Percentiles rank a stretch among this genome's conserved stretches.
phyloP scores from a whole-genome alignment of 2,113 vertebrate species.

The Erythrocercus mccallii region DNA sequence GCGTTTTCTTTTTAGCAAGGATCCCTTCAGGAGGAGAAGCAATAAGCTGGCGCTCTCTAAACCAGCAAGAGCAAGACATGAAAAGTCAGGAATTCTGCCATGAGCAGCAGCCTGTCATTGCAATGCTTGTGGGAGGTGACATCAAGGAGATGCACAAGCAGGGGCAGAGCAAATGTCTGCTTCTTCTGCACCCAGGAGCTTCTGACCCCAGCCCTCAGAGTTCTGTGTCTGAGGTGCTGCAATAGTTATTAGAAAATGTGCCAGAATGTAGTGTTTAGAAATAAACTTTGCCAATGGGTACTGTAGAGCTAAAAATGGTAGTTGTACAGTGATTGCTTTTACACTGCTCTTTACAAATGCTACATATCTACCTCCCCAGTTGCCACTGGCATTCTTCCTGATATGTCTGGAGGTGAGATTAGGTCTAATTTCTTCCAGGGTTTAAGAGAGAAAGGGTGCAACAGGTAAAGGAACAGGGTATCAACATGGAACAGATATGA shows the following conservation, averaged over 20 bases:
- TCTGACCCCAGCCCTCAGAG: not conserved
- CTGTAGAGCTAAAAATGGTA: not conserved
- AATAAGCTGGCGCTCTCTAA: not conserved
- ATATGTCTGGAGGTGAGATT: not conserved
- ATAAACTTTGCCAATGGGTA: not conserved
- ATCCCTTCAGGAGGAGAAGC: not conserved
- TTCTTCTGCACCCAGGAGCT: not conserved
- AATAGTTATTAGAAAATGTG: not conserved
- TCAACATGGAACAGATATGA: not conserved
- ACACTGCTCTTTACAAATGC: not conserved
- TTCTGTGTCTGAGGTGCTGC: not conserved
- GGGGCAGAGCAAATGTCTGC: not conserved
- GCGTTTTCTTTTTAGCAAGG: not conserved
- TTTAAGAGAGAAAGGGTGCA: not conserved
- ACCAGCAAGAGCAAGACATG: not conserved
- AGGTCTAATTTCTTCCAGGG: not conserved
- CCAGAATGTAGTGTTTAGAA: not conserved
- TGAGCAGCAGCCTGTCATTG: not conserved
- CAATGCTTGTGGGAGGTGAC: not conserved
- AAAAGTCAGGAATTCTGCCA: not conserved
- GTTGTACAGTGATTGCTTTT: not conserved
- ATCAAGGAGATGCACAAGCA: not conserved
- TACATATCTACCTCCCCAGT: not conserved
- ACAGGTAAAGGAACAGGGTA: not conserved
- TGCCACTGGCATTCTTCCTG: not conserved